These are phyloP conservation scores for Crematogaster levior DNA, from an alignment of 2,888 invertebrate genomes.

Conservation along the genomic window DNA sequence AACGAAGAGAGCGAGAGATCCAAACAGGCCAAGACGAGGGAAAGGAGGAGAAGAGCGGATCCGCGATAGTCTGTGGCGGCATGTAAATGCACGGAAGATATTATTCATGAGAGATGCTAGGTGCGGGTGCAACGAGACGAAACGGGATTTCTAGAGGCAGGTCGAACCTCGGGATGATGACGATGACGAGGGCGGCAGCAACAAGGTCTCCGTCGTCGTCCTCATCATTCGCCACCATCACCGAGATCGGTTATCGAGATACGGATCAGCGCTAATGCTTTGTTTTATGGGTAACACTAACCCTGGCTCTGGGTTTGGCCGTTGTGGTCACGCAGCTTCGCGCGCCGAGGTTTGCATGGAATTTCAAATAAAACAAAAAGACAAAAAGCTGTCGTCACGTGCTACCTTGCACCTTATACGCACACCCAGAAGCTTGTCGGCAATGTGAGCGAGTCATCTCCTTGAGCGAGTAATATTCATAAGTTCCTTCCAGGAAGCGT, in stretches of 20 bases:
- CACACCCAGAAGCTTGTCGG: constrained; percentile 51
- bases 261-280: constrained; percentile 77
- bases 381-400: constrained; percentile 50
- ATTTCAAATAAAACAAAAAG: constrained; percentile 63
- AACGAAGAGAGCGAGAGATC: constrained; percentile 19
- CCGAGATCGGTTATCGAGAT: constrained; percentile 70
- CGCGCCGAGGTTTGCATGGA: constrained; percentile 63
- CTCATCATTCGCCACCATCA: constrained; percentile 29
- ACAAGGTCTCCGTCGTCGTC: constrained; percentile 34
- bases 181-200: constrained; percentile 17
- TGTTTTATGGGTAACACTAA: constrained; percentile 71
- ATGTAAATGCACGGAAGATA: constrained; percentile 77
- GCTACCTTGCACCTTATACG: constrained; percentile 35
- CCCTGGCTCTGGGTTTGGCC: constrained; percentile 32
- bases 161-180: constrained; percentile 60
- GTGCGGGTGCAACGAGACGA: constrained; percentile 75
- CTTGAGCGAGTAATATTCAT: constrained; percentile 67
- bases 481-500: constrained; percentile 59
- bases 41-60: constrained; percentile 12
- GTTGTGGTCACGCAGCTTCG: constrained; percentile 71
- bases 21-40: neutral
- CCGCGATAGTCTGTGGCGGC: constrained; percentile 57
- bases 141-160: constrained; percentile 76
- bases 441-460: constrained; percentile 54
- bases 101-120: constrained; percentile 79